Evolutionary conservation across 2,113 vertebrate genomes (phyloP), one percentile per base, ranked within the genome.

Genomic region (Pitta sordida): DNA sequence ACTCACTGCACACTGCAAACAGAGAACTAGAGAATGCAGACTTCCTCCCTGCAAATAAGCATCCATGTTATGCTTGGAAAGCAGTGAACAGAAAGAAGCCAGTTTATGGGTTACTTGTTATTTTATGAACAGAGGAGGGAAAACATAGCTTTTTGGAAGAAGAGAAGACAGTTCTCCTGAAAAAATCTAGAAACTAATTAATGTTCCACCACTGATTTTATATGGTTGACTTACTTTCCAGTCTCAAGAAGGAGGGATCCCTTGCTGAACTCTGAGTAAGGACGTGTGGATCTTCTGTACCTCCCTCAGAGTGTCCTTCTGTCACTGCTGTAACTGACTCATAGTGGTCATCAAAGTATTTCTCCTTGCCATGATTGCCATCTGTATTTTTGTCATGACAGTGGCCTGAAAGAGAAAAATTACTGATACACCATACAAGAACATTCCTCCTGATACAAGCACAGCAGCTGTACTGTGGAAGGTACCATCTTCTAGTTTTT

Each of bases 151-250:
- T 71, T 34, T 49, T 9, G 9, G 62, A 76, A 8, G 39, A 70
- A 93, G 88, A 34, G 21, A 70, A 70, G 53, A 41, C 17, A 86
- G 70, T 17, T 83, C 44, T 67, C 88, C 62, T 53, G 46, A 36
- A 96, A n/a, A 77, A 94, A 88, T 8, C 21, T 27, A 77, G 75
- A 84, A 93, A 88, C 22, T 2, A 11, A 91, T 74, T 94, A 5
- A 53, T 85, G 90, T 68, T 23, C 49, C 70, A 85, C 71, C 67
- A 86, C 27, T n/a, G n/a, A n/a, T n/a, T n/a, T n/a, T n/a, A n/a
- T n/a, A n/a, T n/a, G n/a, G n/a, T n/a, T n/a, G n/a, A n/a, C n/a
- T 98, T 97, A 98, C 98, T 98, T 96, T 98, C 97, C 76, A 98
- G 93, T 77, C 93, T 97, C 88, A 98, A 46, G 83, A 96, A 85